Evolutionary conservation across 2,113 vertebrate genomes (phyloP).

Genomic region (Glaucomys volans): DNA sequence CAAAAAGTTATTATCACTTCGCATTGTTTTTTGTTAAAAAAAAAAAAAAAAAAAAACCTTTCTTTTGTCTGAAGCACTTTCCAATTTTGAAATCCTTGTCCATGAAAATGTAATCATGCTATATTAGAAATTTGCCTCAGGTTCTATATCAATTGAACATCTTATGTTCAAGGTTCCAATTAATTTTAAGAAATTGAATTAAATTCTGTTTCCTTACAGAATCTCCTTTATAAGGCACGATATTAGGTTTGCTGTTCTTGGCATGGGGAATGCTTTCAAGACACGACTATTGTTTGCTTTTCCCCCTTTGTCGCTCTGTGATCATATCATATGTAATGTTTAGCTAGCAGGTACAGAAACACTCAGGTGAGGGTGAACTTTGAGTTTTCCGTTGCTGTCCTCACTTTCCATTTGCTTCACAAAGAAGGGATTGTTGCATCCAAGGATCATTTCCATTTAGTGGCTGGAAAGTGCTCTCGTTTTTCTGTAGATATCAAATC

Average conservation of each 20-base stretch:
- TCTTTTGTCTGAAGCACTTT: neutral
- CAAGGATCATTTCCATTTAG: neutral
- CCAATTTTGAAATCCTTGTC: conserved; percentile 42
- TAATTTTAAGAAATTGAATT: conserved; percentile 80
- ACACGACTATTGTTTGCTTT: neutral
- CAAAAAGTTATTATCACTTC: conserved; percentile 8
- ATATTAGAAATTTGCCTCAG: conserved; percentile 65
- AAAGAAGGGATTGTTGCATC: conserved; percentile 61
- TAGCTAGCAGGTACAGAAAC: neutral
- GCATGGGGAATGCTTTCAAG: conserved; percentile 40
- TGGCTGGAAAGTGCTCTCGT: neutral
- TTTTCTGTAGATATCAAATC: conserved; percentile 18
- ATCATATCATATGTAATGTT: conserved; percentile 31
- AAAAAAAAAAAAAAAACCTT: neutral
- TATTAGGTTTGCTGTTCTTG: conserved; percentile 78
- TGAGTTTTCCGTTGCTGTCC: conserved; percentile 3
- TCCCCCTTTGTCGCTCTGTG: neutral
- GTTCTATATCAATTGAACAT: conserved; percentile 56
- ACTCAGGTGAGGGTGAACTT: conserved; percentile 53
- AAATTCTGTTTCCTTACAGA: conserved; percentile 65
- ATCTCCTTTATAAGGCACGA: conserved; percentile 34
- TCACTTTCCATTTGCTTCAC: conserved; percentile 37
- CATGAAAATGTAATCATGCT: conserved; percentile 63
- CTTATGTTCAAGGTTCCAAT: conserved; percentile 72
- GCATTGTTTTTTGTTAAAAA: neutral